Evolutionary conservation across 2,797 vertebrate species (phyloP).

Genomic region (Eulemur rubriventer): DNA sequence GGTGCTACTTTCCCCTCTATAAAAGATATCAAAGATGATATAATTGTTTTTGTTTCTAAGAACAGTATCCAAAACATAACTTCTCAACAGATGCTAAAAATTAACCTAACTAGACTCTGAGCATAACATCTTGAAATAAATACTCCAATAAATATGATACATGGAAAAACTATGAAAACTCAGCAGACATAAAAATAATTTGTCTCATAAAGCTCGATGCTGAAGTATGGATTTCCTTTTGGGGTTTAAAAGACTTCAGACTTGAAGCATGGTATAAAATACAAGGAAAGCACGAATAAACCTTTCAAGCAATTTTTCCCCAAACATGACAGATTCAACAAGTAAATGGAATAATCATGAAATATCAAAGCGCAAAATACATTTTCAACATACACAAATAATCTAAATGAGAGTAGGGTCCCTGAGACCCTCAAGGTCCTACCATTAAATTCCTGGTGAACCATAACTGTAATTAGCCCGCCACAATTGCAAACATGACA

Average conservation of each 20-base stretch:
- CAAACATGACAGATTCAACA: not conserved
- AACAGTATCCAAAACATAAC: conserved; percentile 29
- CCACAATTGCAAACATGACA: not conserved
- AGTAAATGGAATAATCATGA: conserved; percentile 17
- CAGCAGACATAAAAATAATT: conserved; percentile 33
- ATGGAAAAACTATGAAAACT: conserved; percentile 30
- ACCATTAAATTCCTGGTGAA: not conserved
- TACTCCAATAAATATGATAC: not conserved
- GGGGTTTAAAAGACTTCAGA: not conserved
- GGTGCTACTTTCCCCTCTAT: not conserved
- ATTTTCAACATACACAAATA: not conserved
- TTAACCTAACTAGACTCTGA: conserved; percentile 10
- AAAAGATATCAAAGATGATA: not conserved
- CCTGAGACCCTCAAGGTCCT: not conserved
- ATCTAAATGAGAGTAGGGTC: not conserved
- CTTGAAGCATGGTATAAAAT: not conserved
- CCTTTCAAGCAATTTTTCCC: not conserved
- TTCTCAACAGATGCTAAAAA: conserved; percentile 47
- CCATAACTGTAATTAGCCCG: accelerated
- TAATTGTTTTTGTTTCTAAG: conserved; percentile 12
- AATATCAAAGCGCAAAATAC: not conserved
- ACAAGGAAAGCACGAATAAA: conserved; percentile 13
- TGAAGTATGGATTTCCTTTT: not conserved
- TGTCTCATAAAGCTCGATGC: not conserved
- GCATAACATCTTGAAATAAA: conserved; percentile 23